Percentiles rank a stretch among this genome's conserved stretches.
phyloP scores from a whole-genome alignment of 2,888 invertebrate species.

The Liopterus haemorrhoidalis region DNA sequence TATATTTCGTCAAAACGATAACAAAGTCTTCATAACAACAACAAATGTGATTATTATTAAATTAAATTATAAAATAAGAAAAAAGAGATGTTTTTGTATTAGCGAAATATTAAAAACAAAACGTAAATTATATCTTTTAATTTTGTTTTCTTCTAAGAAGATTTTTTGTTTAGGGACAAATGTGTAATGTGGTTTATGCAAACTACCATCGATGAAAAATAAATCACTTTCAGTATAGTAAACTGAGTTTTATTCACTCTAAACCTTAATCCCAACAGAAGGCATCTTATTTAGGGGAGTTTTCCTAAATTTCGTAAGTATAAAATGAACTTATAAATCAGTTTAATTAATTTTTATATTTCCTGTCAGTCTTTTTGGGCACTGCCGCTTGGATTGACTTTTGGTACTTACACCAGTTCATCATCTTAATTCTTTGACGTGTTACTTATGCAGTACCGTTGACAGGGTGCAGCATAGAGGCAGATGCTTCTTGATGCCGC shows the following conservation, averaged over 20 bases:
- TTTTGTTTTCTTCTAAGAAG: constrained; percentile 39
- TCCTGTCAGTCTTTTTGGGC: neutral
- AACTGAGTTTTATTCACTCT: constrained; percentile 14
- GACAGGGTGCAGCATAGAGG: too few relatives aligned
- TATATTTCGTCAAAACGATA: constrained; percentile 39
- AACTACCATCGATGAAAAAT: constrained; percentile 41
- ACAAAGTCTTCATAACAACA: constrained; percentile 46
- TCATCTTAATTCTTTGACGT: too few relatives aligned
- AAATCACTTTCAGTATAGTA: constrained; percentile 41
- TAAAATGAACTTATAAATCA: neutral
- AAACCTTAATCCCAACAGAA: constrained; percentile 6
- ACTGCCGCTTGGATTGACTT: too few relatives aligned
- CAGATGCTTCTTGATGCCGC: too few relatives aligned
- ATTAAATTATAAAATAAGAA: constrained; percentile 44
- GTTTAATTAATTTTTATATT: neutral
- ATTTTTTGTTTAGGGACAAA: constrained; percentile 41
- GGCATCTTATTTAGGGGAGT: too few relatives aligned
- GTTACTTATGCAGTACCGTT: too few relatives aligned
- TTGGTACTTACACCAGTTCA: too few relatives aligned
- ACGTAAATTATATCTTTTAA: constrained; percentile 40
- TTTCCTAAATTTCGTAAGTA: too few relatives aligned
- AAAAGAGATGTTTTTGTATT: constrained; percentile 46
- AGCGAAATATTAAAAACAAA: constrained; percentile 41
- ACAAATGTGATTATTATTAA: constrained; percentile 47
- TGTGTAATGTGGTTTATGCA: constrained; percentile 43